Evolutionary conservation across 37 sponge, comb jelly and placozoan species (phyloP).

Genomic region (Cladorhizidae sp.): DNA sequence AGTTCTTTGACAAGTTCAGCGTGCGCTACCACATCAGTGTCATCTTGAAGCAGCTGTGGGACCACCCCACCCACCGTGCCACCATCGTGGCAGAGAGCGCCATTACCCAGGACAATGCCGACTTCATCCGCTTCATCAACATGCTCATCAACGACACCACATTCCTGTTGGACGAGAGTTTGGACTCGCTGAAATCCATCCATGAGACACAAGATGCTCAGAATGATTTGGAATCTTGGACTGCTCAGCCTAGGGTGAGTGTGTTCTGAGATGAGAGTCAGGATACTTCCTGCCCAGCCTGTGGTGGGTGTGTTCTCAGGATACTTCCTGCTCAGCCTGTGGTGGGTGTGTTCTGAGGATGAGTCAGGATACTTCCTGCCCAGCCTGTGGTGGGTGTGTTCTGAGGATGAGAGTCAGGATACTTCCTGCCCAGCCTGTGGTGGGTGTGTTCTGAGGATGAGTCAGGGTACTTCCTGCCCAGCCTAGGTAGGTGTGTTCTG

Average conservation of each 20-base stretch:
- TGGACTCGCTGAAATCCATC: conserved; percentile 89
- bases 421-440: too few relatives aligned
- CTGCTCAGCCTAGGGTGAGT: conserved; percentile 64
- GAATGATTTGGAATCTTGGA: conserved; percentile 72
- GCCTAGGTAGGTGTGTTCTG: too few relatives aligned
- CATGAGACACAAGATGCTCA: conserved; percentile 91
- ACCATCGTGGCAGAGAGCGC: conserved; percentile 54
- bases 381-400: too few relatives aligned
- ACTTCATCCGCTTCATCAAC: conserved; percentile 88
- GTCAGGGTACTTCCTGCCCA: too few relatives aligned
- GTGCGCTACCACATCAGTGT: conserved; percentile 91
- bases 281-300: too few relatives aligned
- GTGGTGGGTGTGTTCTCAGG: too few relatives aligned
- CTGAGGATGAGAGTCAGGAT: too few relatives aligned
- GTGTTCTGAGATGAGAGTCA: too few relatives aligned
- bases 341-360: too few relatives aligned
- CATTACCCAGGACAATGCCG: conserved; percentile 48
- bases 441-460: too few relatives aligned
- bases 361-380: too few relatives aligned
- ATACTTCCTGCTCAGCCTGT: too few relatives aligned
- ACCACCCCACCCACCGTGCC: conserved; percentile 40
- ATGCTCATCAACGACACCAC: conserved; percentile 98
- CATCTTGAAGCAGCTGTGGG: conserved; percentile 84
- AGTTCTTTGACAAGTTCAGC: conserved; percentile 98
- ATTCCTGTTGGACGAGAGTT: conserved; percentile 91